Percentiles rank a stretch among this genome's conserved stretches.
Conservation (phyloP, 1,140 invertebrate species). For the Cherax destructor region DNA sequence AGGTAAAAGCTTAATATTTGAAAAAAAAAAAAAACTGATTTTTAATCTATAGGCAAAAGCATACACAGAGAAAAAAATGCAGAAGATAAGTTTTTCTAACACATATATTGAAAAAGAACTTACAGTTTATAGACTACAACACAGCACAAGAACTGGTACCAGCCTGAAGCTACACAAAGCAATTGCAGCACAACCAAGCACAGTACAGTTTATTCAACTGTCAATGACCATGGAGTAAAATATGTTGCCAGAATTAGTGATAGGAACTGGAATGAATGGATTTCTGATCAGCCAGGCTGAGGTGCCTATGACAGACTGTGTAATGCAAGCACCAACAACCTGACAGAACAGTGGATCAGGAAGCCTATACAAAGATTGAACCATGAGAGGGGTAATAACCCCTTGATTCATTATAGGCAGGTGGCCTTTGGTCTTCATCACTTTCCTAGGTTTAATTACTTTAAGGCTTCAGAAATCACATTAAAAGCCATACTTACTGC, state of each 20-base stretch:
- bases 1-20: not conserved
- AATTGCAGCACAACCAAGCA: not conserved
- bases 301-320: no score
- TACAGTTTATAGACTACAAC: not conserved
- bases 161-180: not conserved
- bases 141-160: not conserved
- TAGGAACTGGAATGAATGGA: no score
- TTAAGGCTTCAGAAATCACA: no score
- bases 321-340: no score
- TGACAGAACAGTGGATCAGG: no score
- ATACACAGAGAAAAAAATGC: not conserved
- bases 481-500: not conserved
- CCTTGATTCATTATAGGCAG: no score
- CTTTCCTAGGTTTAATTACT: no score
- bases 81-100: not conserved
- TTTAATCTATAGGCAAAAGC: not conserved
- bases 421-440: no score
- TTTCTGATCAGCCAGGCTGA: no score
- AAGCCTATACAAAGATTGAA: no score
- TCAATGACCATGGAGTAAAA: not conserved
- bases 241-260: not conserved
- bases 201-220: not conserved
- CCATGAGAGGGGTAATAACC: no score
- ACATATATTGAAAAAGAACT: not conserved
- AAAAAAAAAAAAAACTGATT: not conserved